Evolutionary conservation across 2,888 invertebrate genomes (phyloP).

Genomic region (Diarsia rubi): DNA sequence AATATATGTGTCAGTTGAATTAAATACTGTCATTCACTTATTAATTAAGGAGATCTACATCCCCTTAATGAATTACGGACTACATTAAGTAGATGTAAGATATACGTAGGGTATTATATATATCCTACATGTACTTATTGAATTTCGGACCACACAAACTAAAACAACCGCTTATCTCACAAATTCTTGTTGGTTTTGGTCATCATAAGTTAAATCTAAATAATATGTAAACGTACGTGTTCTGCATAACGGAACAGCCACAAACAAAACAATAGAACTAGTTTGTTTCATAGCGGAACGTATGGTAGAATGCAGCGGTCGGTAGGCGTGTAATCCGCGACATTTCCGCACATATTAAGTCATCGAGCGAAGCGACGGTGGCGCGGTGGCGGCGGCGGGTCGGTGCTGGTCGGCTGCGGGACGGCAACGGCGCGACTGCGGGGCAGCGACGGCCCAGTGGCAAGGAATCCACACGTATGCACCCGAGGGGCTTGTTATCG

Average conservation of each 20-base stretch:
- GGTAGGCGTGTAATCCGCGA: constrained; percentile 70
- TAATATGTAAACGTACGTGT: constrained; percentile 34
- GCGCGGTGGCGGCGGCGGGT: constrained; percentile 28
- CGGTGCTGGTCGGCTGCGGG: constrained; percentile 30
- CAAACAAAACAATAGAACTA: constrained; percentile 53
- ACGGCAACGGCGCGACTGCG: constrained; percentile 31
- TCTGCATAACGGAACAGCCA: constrained; percentile 50
- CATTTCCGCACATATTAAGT: constrained; percentile 75
- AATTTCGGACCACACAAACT: not conserved
- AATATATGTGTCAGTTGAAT: not conserved
- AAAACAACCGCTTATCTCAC: constrained; percentile 19
- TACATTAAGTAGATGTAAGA: no score
- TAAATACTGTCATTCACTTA: not conserved
- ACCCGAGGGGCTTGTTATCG: constrained; percentile 74
- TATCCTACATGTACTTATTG: not conserved
- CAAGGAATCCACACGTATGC: constrained; percentile 51
- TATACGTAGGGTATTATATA: no score
- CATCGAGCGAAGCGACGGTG: constrained; percentile 53
- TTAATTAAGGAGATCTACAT: no score
- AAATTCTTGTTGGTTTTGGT: constrained; percentile 26
- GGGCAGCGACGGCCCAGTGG: not conserved
- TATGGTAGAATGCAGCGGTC: constrained; percentile 61
- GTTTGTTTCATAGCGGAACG: constrained; percentile 55
- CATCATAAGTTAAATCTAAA: constrained; percentile 46
- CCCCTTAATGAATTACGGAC: no score